These are phyloP conservation scores for Papilio demoleus DNA, from an alignment of 2,888 invertebrate genomes.

Conservation along the genomic window DNA sequence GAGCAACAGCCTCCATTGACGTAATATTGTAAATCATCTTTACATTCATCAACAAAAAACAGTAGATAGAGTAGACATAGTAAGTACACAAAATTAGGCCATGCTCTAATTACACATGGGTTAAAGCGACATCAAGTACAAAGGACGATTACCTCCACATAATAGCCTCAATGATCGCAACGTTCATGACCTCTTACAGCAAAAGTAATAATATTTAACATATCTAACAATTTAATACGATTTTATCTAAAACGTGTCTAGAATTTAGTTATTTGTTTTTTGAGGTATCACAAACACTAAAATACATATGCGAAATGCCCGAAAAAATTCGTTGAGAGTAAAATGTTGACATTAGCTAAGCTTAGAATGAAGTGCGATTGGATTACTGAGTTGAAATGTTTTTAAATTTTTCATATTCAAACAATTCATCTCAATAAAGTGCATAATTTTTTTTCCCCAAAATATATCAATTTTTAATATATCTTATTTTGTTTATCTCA, in stretches of 20 bases:
- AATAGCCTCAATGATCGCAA: background rate
- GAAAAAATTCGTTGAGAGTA: background rate
- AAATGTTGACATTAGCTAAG: background rate
- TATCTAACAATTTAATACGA: background rate
- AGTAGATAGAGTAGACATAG: background rate
- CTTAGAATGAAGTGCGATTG: background rate
- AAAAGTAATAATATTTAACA: background rate
- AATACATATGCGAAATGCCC: background rate
- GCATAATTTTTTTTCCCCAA: background rate
- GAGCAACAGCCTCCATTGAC: background rate
- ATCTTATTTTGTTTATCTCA: background rate
- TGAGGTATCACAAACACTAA: too few relatives aligned
- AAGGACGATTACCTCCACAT: constrained; percentile 1
- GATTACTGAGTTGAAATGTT: background rate
- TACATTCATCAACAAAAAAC: too few relatives aligned
- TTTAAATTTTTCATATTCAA: background rate
- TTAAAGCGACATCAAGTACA: background rate
- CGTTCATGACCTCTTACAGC: background rate
- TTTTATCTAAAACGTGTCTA: background rate
- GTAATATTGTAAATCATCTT: too few relatives aligned
- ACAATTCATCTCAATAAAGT: background rate
- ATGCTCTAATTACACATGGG: background rate
- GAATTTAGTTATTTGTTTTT: background rate
- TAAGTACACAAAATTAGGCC: background rate
- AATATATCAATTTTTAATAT: background rate